Conservation (phyloP, 2,888 invertebrate genomes). For the Drosophila fungiperda region DNA sequence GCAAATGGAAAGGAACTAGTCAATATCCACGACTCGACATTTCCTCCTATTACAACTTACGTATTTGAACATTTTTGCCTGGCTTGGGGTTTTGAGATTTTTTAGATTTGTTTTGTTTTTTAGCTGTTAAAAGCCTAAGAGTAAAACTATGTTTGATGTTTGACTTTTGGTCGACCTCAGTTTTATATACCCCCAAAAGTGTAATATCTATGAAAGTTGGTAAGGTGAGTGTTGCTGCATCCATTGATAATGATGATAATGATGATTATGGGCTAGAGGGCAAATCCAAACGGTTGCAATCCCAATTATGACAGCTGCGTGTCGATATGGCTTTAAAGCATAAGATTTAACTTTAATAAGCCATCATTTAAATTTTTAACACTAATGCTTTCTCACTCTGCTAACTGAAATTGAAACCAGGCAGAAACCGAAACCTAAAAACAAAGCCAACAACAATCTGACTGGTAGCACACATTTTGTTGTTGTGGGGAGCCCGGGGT, state of each 20-base stretch:
- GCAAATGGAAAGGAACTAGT: slow-evolving; percentile 22
- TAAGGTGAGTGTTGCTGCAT: slow-evolving; percentile 41
- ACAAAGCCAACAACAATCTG: slow-evolving; percentile 34
- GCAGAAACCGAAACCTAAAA: slow-evolving; percentile 20
- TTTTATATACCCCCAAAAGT: slow-evolving; percentile 62
- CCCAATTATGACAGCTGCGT: slow-evolving; percentile 68
- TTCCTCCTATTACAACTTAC: slow-evolving; percentile 61
- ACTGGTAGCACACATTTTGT: slow-evolving; percentile 17
- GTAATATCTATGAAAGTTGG: slow-evolving; percentile 57
- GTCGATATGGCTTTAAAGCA: slow-evolving; percentile 14
- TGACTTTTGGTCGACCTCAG: slow-evolving; percentile 29
- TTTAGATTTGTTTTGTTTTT: slow-evolving; percentile 14
- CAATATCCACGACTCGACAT: slow-evolving; percentile 7
- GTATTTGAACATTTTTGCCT: slow-evolving; percentile 77
- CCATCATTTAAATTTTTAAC: slow-evolving; percentile 46
- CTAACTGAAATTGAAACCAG: slow-evolving; percentile 44
- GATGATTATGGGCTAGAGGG: slow-evolving; percentile 40
- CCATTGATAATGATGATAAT: slow-evolving; percentile 63
- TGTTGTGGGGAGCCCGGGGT: slow-evolving; percentile 47
- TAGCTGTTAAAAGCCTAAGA: slow-evolving; percentile 71
- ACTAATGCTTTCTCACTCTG: slow-evolving; percentile 43
- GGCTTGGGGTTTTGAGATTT: slow-evolving; percentile 44
- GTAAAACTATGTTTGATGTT: slow-evolving; percentile 74
- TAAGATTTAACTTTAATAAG: slow-evolving; percentile 41
- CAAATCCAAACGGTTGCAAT: slow-evolving; percentile 63